Evolutionary conservation across 2,113 vertebrate genomes (phyloP).

Genomic region (Atherinomorus stipes): DNA sequence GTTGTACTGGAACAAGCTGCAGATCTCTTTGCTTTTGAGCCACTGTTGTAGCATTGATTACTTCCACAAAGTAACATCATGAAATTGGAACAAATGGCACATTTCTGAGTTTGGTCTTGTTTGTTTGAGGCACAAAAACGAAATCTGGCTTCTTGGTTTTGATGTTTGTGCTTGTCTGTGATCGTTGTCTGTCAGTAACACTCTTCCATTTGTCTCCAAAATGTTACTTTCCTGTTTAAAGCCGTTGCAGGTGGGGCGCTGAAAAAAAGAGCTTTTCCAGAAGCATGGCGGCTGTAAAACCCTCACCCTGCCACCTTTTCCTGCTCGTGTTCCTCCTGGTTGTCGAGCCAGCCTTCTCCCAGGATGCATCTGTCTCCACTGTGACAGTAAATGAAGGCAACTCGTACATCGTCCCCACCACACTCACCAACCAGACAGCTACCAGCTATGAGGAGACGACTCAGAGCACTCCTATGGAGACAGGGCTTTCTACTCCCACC

Average conservation of each 20-base stretch:
- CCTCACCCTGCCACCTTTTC: constrained; percentile 39
- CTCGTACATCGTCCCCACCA: constrained; percentile 39
- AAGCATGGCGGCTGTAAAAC: constrained; percentile 59
- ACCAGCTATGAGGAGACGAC: constrained; percentile 58
- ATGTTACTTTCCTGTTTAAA: constrained; percentile 26
- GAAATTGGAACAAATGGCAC: background rate
- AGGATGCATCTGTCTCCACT: constrained; percentile 59
- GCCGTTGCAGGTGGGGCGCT: constrained; percentile 37
- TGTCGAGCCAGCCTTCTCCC: constrained; percentile 43
- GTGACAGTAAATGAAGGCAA: constrained; percentile 41
- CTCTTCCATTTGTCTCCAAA: constrained; percentile 8
- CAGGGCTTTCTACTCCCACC: constrained; percentile 77
- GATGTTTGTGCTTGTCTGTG: constrained; percentile 4
- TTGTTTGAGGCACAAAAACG: background rate
- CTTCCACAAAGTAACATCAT: background rate
- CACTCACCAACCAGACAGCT: constrained; percentile 62
- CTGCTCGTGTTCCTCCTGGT: constrained; percentile 41
- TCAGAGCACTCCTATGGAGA: constrained; percentile 70
- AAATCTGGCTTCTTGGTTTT: fast-evolving
- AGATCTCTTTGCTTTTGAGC: constrained; percentile 1
- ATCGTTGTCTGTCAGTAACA: constrained; percentile 13
- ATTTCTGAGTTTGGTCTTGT: background rate
- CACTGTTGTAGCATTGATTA: background rate
- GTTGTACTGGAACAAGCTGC: constrained; percentile 3
- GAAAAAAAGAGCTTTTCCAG: constrained; percentile 30